Evolutionary conservation across 2,888 invertebrate species (phyloP).

Genomic region (Scaptomyza tumidula): DNA sequence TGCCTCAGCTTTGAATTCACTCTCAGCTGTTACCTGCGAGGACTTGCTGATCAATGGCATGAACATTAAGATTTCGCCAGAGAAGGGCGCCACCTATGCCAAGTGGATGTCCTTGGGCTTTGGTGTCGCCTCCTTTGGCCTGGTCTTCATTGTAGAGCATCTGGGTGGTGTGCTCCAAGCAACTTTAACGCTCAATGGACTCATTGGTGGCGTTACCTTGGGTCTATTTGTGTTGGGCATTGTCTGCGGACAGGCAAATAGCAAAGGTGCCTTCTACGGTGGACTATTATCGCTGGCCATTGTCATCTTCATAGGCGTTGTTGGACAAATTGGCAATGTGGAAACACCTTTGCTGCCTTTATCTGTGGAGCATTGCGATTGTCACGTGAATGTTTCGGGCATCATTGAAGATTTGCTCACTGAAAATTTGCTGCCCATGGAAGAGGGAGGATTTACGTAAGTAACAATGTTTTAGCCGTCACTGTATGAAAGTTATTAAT

Average conservation of each 20-base stretch:
- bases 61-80: conserved; percentile 89
- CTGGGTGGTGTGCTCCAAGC: conserved; percentile 95
- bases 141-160: conserved; percentile 94
- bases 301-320: conserved; percentile 83
- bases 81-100: conserved; percentile 90
- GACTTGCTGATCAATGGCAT: conserved; percentile 92
- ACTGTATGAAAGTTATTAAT: neutral
- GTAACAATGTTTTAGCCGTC: neutral
- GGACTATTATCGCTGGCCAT: conserved; percentile 80
- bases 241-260: conserved; percentile 94
- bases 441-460: conserved; percentile 63
- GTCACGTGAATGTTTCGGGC: conserved; percentile 76
- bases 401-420: conserved; percentile 41
- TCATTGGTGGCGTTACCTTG: conserved; percentile 94
- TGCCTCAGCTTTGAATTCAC: conserved; percentile 96
- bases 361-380: conserved; percentile 80
- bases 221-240: conserved; percentile 95
- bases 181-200: conserved; percentile 94
- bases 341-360: conserved; percentile 72
- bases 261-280: conserved; percentile 86
- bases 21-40: conserved; percentile 95
- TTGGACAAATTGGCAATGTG: conserved; percentile 81
- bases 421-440: conserved; percentile 30
- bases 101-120: conserved; percentile 89
- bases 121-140: conserved; percentile 90